These are phyloP conservation scores for Agrilus cyanescens DNA, from an alignment of 2,888 invertebrate species.

Conservation along the genomic window DNA sequence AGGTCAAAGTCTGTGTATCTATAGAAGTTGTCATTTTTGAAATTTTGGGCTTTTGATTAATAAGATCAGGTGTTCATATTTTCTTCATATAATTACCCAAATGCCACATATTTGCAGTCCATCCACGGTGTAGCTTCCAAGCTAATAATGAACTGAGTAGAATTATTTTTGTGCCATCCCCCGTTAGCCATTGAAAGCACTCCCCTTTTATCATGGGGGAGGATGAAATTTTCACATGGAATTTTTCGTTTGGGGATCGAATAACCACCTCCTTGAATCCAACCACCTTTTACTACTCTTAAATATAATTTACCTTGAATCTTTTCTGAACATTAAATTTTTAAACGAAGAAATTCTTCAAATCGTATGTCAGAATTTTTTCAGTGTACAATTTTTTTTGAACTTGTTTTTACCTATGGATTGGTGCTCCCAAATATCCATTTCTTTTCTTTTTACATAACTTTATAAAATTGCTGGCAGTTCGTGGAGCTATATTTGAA, in stretches of 20 bases:
- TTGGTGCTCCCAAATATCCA: constrained; percentile 43
- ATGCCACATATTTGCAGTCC: constrained; percentile 59
- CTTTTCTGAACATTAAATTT: constrained; percentile 10
- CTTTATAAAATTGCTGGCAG: constrained; percentile 46
- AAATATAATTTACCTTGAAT: background rate
- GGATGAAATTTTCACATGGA: constrained; percentile 54
- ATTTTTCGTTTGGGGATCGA: constrained; percentile 34
- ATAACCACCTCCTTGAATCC: constrained; percentile 58
- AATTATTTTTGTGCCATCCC: constrained; percentile 52
- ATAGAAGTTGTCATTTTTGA: too few species aligned
- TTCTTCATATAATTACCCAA: too few species aligned
- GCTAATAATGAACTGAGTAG: constrained; percentile 57
- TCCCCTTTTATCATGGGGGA: constrained; percentile 53
- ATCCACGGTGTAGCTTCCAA: constrained; percentile 58
- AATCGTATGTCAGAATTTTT: background rate
- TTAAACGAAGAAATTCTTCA: background rate
- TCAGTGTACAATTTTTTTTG: background rate
- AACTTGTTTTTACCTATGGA: constrained; percentile 41
- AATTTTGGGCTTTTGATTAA: too few species aligned
- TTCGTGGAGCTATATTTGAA: constrained; percentile 44
- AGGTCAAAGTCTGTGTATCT: too few species aligned
- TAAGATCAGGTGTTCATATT: too few species aligned
- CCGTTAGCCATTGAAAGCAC: constrained; percentile 62
- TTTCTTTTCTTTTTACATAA: constrained; percentile 38
- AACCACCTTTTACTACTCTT: constrained; percentile 53